Evolutionary conservation across 2,113 vertebrate genomes (phyloP).

Genomic region (Callionymus lyra): DNA sequence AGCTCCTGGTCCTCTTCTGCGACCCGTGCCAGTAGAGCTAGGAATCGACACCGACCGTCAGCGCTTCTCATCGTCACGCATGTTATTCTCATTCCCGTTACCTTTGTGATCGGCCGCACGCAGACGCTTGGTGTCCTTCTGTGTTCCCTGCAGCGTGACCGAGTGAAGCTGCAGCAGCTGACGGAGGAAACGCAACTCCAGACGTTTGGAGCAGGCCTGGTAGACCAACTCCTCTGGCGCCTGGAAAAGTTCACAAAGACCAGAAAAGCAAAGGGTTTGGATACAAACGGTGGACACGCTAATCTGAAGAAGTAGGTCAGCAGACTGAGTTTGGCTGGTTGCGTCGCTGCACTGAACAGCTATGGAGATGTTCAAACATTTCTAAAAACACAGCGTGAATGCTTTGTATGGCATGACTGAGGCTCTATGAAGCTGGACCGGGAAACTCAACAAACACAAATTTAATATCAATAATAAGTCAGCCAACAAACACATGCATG

Average conservation of each 20-base stretch:
- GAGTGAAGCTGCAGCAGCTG: slow-evolving; percentile 48
- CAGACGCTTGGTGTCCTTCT: slow-evolving; percentile 38
- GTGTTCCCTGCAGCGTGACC: slow-evolving; percentile 27
- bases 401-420: too few species aligned
- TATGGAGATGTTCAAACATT: too few species aligned
- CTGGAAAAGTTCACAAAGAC: slow-evolving; percentile 31
- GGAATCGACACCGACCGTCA: neutral
- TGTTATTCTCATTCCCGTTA: slow-evolving; percentile 18
- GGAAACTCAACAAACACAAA: too few species aligned
- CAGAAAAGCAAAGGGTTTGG: too few species aligned
- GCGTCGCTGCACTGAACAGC: too few species aligned
- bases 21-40: slow-evolving; percentile 59
- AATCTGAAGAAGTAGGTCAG: neutral
- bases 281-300: too few species aligned
- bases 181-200: slow-evolving; percentile 50
- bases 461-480: too few species aligned
- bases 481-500: too few species aligned
- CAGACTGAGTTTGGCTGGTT: neutral
- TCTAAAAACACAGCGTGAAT: neutral
- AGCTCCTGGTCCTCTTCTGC: slow-evolving; percentile 56
- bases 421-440: too few species aligned
- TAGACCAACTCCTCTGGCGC: slow-evolving; percentile 65
- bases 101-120: slow-evolving; percentile 58
- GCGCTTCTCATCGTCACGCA: neutral
- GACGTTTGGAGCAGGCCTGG: slow-evolving; percentile 43